Base-by-base conservation (phyloP, 2,797 vertebrate species). In the Aldrovandia affinis region DNA sequence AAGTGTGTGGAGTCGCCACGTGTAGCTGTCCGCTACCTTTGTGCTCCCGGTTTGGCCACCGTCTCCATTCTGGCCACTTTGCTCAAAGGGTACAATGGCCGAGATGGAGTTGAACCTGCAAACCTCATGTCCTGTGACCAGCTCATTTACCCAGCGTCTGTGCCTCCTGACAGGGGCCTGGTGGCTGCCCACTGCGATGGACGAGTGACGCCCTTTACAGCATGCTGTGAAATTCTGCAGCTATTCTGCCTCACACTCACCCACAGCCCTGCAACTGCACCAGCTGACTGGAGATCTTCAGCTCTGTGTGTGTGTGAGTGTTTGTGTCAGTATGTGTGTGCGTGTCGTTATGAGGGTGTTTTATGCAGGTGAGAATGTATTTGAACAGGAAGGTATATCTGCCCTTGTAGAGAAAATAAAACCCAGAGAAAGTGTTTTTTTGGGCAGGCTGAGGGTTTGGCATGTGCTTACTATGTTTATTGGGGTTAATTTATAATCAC, bases 311-410 rank as follows among this genome's bases (percentile, higher is more conserved):
- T 44, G 36, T 25, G 33, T 75, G 70, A 4, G 20, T n/a, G 59
- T 5, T 6, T 61, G 25, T 61, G 22, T 50, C 5, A 88, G 89
- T 81, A 90, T 88, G 89, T 89, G 89, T 89, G 39, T 25, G 25
- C 25, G 42, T 77, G 20, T 88, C 88, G 79, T 89, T 89, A 89
- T 88, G 89, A 88, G 88, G 78, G 86, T 88, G 9, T 80, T 78
- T n/a, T 59, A 78, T 42, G 52, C 18, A 78, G 54, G 83, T 82
- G 81, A 73, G 30, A 82, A 52, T 83, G 44, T 28, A 28, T 82
- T 75, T 78, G 57, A 36, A 78, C 85, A 84, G 36, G 30, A 33
- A 82, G 28, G 65, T 83, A 80, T 83, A 57, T 9, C 18, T 65
- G 8, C 47, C 47, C 47, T 65, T n/a, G 8, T 30, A 12, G n/a